Evolutionary conservation across 35 echinoderm and acorn worm genomes (phyloP).

Genomic region (Heliocidaris tuberculata): DNA sequence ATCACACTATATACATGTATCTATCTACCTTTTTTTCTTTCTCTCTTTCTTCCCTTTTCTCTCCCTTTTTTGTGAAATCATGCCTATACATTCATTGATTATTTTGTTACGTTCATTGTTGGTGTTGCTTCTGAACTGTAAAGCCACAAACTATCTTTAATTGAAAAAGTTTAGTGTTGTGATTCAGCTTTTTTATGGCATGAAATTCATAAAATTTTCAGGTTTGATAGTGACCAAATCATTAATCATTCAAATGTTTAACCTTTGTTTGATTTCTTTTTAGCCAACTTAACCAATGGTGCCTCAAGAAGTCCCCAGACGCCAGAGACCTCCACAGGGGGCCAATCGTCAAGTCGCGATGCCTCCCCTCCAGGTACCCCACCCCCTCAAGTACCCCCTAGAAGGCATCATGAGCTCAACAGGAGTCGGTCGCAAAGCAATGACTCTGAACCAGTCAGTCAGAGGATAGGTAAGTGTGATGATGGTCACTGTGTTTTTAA

Average conservation of each 20-base stretch:
- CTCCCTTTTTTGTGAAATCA: no score
- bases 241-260: no score
- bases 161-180: no score
- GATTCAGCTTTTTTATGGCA: no score
- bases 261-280: neutral
- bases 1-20: no score
- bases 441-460: constrained; percentile 39
- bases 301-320: constrained; percentile 57
- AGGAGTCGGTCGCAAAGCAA: constrained; percentile 43
- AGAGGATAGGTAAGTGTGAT: constrained; percentile 28
- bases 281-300: constrained; percentile 33
- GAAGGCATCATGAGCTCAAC: constrained; percentile 48
- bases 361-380: constrained; percentile 55
- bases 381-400: constrained; percentile 62
- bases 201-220: no score
- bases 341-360: constrained; percentile 58
- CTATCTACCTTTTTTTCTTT: neutral
- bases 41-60: neutral
- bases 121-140: no score
- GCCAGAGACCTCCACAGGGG: constrained; percentile 58
- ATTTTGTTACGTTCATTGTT: no score
- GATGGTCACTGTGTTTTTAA: neutral
- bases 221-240: no score
- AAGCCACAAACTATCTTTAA: no score
- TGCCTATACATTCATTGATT: no score